A percentile compares a stretch with the other conserved stretches of the same genome.
phyloP scores from a whole-genome alignment of 2,797 vertebrate species.

The Tenualosa thibaudeaui region DNA sequence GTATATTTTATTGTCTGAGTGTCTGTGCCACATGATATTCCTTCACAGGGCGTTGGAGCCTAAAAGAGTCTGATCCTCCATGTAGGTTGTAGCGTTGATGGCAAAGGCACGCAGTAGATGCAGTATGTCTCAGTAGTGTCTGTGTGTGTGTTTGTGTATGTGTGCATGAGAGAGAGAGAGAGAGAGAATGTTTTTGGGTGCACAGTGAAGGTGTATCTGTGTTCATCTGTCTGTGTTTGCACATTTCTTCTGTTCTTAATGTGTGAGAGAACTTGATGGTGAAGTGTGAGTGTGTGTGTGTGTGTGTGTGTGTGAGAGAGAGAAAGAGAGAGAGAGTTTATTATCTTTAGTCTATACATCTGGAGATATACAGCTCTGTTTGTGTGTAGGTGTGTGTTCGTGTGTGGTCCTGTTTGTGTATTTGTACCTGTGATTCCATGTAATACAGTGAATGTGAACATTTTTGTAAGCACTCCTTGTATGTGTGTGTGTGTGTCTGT shows the following conservation, averaged over 20 bases:
- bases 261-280: background rate
- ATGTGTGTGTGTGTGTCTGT: conserved; percentile 20
- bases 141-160: background rate
- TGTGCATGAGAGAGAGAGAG: too few species aligned
- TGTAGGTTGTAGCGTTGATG: too few species aligned
- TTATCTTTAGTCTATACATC: too few species aligned
- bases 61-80: background rate
- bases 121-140: too few species aligned
- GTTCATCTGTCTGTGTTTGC: background rate
- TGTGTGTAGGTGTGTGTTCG: background rate
- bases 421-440: background rate
- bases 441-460: background rate
- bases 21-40: too few species aligned
- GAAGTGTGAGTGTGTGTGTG: background rate
- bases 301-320: background rate
- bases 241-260: background rate
- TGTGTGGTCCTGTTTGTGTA: background rate
- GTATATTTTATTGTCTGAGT: too few species aligned
- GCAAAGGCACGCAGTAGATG: too few species aligned
- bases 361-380: background rate
- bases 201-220: too few species aligned
- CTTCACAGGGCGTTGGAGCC: too few species aligned
- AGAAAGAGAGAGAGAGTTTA: too few species aligned
- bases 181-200: background rate
- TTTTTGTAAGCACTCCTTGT: background rate